Base-by-base conservation (phyloP, 2,797 vertebrate species). In the Hypotaenidia okinawae region DNA sequence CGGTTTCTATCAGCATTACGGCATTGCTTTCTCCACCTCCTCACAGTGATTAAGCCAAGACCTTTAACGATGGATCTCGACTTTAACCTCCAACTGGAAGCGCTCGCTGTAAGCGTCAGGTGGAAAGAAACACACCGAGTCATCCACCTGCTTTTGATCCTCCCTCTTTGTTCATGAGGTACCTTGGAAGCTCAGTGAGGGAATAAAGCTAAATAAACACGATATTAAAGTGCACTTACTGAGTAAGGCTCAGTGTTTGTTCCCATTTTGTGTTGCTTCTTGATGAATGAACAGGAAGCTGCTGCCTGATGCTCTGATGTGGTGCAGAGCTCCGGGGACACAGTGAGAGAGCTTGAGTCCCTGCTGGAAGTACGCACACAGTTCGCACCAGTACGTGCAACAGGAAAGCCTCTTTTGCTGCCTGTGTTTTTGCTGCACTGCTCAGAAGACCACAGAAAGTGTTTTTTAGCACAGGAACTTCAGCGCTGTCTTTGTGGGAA, bases 101-200 rank as follows among this genome's bases (percentile, higher is more conserved):
- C 2, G 9, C 22, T 7, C 1, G 2, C 59, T 52, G 68, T 45
- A 39, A 61, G 37, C 1, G 17, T 16, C 45, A 33, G 0, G 10
- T 19, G 10, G 52, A 39, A 17, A 0, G 49, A 47, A 73, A 33
- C 6, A 5, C 5, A 3, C 9, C 1, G 41, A 63, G 24, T 13
- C 88, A 41, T 8, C 5, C 22, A 35, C 54, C 35, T 18, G 47
- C 58, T 69, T 85, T 49, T 57, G 59, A 11, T 69, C 33, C 43
- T 4, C n/a, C 16, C 45, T 5, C 41, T 37, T 45, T 45, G 52
- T 14, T 67, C 59, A 13, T 6, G 11, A 64, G 39, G 55, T 16
- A 41, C 27, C 2, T 1, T 11, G 66, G 43, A 16, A 54, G 45
- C 35, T 28, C 35, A 87, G 24, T 1, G 21, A 43, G 13, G 33